A percentile compares a stretch with the other conserved stretches of the same genome.
Evolutionary conservation across 2,888 invertebrate genomes (phyloP).

Genomic region (Scaptodrosophila latifasciaeformis): DNA sequence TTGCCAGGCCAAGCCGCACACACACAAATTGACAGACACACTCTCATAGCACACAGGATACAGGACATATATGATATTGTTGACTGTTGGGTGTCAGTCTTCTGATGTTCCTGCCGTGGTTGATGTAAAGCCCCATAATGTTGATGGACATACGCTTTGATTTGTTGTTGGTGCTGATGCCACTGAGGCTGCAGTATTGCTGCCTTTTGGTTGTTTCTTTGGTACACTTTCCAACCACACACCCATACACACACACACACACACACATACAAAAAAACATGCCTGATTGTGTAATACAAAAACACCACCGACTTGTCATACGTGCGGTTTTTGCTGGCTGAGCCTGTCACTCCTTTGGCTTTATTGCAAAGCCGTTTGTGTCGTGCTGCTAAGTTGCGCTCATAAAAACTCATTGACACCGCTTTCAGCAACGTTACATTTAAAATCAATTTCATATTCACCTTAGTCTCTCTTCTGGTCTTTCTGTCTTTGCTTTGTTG

Average conservation of each 20-base stretch:
- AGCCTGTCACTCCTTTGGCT: conserved; percentile 22
- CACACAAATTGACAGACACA: neutral
- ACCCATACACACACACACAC: neutral
- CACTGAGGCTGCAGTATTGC: conserved; percentile 12
- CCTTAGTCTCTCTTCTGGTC: neutral
- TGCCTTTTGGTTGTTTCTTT: conserved; percentile 26
- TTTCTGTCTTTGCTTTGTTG: neutral
- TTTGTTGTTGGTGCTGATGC: conserved; percentile 38
- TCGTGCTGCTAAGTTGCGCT: conserved; percentile 15
- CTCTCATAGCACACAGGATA: neutral
- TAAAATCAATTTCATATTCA: conserved; percentile 56
- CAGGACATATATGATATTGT: conserved; percentile 8
- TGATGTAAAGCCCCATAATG: conserved; percentile 56
- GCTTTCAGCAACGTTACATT: conserved; percentile 49
- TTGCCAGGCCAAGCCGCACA: conserved; percentile 32
- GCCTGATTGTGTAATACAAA: conserved; percentile 34
- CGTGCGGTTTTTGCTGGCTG: conserved; percentile 19
- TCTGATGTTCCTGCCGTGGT: conserved; percentile 25
- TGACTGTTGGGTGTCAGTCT: no score
- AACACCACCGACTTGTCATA: conserved; percentile 59
- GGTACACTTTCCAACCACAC: conserved; percentile 2
- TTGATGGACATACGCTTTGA: conserved; percentile 67
- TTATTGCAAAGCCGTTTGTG: conserved; percentile 13
- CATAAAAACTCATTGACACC: conserved; percentile 41
- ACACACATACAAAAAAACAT: neutral